Percentiles rank a stretch among this genome's conserved stretches.
Conservation (phyloP, 1,140 invertebrate genomes). For the Papilio polyxenes region DNA sequence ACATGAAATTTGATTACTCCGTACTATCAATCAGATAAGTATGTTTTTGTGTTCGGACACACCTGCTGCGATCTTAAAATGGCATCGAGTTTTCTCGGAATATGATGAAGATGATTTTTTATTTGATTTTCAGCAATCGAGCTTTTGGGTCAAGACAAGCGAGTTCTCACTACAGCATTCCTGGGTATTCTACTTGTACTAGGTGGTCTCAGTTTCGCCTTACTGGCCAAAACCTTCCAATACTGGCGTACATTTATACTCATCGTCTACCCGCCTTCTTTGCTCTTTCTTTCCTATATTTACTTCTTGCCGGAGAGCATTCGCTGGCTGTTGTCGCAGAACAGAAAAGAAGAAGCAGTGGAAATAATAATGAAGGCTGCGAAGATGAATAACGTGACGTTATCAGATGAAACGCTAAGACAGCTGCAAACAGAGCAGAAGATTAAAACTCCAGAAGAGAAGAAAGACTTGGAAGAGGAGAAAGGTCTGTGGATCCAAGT, state of each 20-base stretch:
- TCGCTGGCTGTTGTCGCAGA: conserved; percentile 87
- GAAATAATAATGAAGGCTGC: conserved; percentile 83
- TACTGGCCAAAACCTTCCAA: conserved; percentile 67
- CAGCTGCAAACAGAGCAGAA: conserved; percentile 63
- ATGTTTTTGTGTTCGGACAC: background rate
- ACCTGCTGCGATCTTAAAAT: background rate
- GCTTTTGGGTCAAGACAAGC: conserved; percentile 67
- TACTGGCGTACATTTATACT: conserved; percentile 75
- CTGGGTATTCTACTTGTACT: conserved; percentile 68
- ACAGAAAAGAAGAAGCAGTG: conserved; percentile 84
- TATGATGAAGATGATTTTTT: background rate
- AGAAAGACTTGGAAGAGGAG: conserved; percentile 51
- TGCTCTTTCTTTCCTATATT: conserved; percentile 69
- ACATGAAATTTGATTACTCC: background rate
- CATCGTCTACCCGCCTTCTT: conserved; percentile 66
- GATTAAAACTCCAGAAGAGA: conserved; percentile 49
- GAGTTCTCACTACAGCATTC: conserved; percentile 70
- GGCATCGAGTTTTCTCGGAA: background rate
- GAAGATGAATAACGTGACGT: conserved; percentile 84
- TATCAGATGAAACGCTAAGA: conserved; percentile 79
- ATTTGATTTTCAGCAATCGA: conserved; percentile 66
- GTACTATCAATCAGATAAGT: background rate
- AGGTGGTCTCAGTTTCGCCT: conserved; percentile 66
- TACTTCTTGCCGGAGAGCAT: conserved; percentile 73
- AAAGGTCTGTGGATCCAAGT: conserved; percentile 69